phyloP scores from a whole-genome alignment of 2,888 invertebrate species.

The Volucella inflata region DNA sequence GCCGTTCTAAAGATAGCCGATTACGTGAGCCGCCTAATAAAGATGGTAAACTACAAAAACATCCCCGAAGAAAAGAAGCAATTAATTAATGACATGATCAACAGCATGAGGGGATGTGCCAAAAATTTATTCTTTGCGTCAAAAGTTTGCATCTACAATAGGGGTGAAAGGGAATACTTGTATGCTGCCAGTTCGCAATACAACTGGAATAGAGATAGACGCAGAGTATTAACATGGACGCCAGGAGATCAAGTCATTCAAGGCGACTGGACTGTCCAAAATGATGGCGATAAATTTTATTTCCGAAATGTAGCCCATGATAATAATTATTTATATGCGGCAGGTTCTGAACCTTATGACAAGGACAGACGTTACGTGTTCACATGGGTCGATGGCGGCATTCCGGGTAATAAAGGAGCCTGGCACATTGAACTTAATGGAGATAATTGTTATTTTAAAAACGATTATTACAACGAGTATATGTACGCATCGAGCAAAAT shows the following conservation, averaged over 20 bases:
- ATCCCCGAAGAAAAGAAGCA: neutral
- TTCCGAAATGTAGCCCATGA: conserved; percentile 11
- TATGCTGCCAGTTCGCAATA: neutral
- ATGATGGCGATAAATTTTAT: neutral
- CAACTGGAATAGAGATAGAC: conserved; percentile 8
- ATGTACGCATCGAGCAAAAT: neutral
- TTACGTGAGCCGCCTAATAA: neutral
- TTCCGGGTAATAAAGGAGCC: neutral
- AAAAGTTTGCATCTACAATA: conserved; percentile 23
- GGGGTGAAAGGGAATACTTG: conserved; percentile 1
- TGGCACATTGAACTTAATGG: neutral
- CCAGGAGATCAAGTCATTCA: neutral
- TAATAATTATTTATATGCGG: conserved; percentile 13
- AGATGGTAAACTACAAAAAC: neutral
- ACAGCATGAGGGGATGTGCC: conserved; percentile 17
- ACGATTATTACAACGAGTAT: neutral
- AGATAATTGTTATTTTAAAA: conserved; percentile 15
- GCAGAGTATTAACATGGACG: conserved; percentile 26
- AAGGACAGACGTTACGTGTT: neutral
- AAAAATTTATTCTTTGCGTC: conserved; percentile 3
- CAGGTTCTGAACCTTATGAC: neutral
- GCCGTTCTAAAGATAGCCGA: conserved; percentile 9
- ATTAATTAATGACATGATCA: neutral
- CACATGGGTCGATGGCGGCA: conserved; percentile 1
- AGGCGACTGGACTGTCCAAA: conserved; percentile 18